phyloP scores from a whole-genome alignment of 1,140 invertebrate species.

The Drosophila albomicans region DNA sequence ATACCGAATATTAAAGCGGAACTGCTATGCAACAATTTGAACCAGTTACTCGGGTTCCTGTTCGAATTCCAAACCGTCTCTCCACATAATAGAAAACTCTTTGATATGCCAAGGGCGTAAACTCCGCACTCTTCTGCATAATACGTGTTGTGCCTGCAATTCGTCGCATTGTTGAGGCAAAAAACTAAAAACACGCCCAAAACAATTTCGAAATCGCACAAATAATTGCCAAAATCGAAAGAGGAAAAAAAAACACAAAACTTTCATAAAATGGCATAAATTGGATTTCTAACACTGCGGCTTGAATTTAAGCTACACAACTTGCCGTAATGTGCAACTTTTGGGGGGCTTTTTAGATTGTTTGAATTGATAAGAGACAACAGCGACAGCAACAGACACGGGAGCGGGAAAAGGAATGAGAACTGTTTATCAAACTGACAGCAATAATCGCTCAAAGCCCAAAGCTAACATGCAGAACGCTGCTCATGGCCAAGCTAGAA shows the following conservation, averaged over 20 bases:
- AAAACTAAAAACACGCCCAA: conserved; percentile 38
- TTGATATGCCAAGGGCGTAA: conserved; percentile 63
- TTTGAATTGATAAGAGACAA: conserved; percentile 57
- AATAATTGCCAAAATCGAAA: conserved; percentile 63
- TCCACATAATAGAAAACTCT: conserved; percentile 67
- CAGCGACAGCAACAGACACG: not conserved
- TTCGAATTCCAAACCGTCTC: conserved; percentile 6
- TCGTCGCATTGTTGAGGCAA: conserved; percentile 17
- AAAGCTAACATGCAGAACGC: conserved; percentile 35
- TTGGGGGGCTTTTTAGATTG: conserved; percentile 32
- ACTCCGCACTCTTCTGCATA: conserved; percentile 26
- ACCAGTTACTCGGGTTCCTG: conserved; percentile 6
- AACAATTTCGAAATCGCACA: conserved; percentile 74
- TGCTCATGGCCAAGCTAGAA: conserved; percentile 51
- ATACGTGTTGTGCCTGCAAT: conserved; percentile 64
- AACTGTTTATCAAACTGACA: conserved; percentile 74
- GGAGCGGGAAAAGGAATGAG: conserved; percentile 3
- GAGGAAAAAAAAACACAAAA: conserved; percentile 44
- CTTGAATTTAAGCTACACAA: conserved; percentile 9
- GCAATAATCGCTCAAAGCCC: conserved; percentile 70
- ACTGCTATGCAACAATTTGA: not conserved
- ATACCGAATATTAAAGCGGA: conserved; percentile 7
- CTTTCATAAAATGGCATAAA: conserved; percentile 75
- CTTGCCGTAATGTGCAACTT: conserved; percentile 36
- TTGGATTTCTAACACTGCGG: conserved; percentile 69